phyloP scores from a whole-genome alignment of 2,113 vertebrate species.

The Silurus meridionalis region DNA sequence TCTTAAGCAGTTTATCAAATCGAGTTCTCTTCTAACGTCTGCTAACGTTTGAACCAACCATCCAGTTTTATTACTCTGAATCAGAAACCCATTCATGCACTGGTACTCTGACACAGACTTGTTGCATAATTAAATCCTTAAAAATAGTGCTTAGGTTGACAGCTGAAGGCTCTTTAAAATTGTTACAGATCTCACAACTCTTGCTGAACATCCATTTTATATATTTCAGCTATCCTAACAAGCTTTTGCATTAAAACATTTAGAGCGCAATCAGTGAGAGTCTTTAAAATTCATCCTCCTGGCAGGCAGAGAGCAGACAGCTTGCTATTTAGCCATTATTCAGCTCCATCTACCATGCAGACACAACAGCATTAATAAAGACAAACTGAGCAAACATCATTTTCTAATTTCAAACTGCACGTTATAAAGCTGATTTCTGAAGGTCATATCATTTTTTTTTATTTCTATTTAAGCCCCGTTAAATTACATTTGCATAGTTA shows the following conservation, averaged over 20 bases:
- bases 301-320: constrained; percentile 14
- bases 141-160: constrained; percentile 34
- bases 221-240: constrained; percentile 13
- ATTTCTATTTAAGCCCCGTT: not conserved
- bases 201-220: constrained; percentile 39
- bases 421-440: not conserved
- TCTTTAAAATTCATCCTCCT: constrained; percentile 14
- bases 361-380: constrained; percentile 42
- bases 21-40: not conserved
- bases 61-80: not conserved
- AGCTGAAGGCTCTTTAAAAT: constrained; percentile 34
- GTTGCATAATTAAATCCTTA: constrained; percentile 33
- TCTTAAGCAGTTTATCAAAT: not conserved
- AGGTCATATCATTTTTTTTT: not conserved
- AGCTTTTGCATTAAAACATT: constrained; percentile 16
- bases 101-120: not conserved
- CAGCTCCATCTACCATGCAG: constrained; percentile 5
- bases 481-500: not conserved
- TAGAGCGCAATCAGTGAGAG: constrained; percentile 4
- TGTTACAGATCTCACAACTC: constrained; percentile 1
- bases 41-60: not conserved
- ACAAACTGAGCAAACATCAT: constrained; percentile 27
- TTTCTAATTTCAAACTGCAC: not conserved
- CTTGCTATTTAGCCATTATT: constrained; percentile 27
- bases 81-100: constrained; percentile 14